Base-by-base conservation (phyloP, 2,888 invertebrate genomes). In the Alloscopus bannaensis region DNA sequence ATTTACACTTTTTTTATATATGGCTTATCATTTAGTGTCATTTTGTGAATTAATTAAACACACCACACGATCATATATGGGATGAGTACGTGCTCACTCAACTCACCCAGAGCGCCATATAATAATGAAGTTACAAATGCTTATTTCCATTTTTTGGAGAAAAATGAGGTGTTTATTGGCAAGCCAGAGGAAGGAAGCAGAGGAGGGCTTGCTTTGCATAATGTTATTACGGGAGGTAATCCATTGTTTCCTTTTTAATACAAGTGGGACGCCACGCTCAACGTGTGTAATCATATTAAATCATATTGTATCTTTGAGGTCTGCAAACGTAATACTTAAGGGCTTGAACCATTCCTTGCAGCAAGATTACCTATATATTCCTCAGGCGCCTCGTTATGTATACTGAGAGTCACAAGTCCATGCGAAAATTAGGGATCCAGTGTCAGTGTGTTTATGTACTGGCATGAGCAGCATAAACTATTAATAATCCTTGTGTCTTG, bases 11-110 rank as follows among this genome's bases (percentile, higher is more conserved):
- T n/a, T n/a, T n/a, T n/a, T 70, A 24, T 45, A 62, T 69, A 20
- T 47, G 70, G 55, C 70, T 77, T 77, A 77, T 70, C 77, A 70
- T 69, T 76, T 68, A 62, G 69, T 77, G 77, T 77, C 77, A 77
- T 57, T 76, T 77, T 77, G 57, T 50, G 70, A 77, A 77, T 70
- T 77, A 77, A 77, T 77, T 77, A 77, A 70, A 62, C 31, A 40
- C 29, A 40, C 31, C 13, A 13, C n/a, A n/a, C 36, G 52, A 52
- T 22, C 6, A 36, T 6, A 36, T 13, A 36, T 13, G 13, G 36
- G 13, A 1, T 26, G 24, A 6, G 20, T 28, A 72, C 59, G 18
- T 55, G 55, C 4, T 6, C 40, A 59, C 47, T 29, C 29, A 65
- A 31, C 50, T 18, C 18, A n/a, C 24, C 8, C 18, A 47, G 20